Evolutionary conservation across 2,888 invertebrate species (phyloP), one percentile per base, ranked within the genome.

Genomic region (Sturmia bella): DNA sequence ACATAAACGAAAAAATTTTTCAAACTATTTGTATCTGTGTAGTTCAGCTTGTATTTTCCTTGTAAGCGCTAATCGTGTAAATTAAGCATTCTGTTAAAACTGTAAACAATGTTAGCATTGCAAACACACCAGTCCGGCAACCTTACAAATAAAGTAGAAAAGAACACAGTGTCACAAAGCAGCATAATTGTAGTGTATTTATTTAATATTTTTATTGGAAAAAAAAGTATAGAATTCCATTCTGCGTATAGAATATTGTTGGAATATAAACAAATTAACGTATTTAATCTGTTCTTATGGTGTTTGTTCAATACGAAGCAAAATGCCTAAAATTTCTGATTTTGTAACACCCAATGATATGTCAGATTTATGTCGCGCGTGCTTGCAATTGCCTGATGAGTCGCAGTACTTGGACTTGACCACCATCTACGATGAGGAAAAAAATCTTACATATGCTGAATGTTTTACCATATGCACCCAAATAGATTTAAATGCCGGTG

Each of bases 401-500:
- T 50, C 57, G 0, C 84, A 87, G 37, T 81, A 86, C 68, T 59
- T 88, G 27, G 87, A 88, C 69, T 79, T 88, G 76, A 81, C 84
- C 39, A 48, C 56, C 2, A 85, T 88, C 13, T 88, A 85, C 43
- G 88, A 88, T 37, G 84, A 84, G 32, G 85, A 86, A 2, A 84
- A 85, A 0, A 70, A 84, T 1, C 69, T 88, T 3, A 86, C 85
- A 4, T 88, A 87, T 66, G 84, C 83, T 17, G 87, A 88, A 50
- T 88, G 86, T 48, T 88, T 86, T 57, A 80, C 85, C 57, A 84
- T 87, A 48, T 87, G 87, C 45, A 85, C 86, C 6, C 84, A 85
- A 45, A 80, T 86, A 4, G 81, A 87, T 79, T 63, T 88, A 27
- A 59, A 66, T 4, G 85, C 73, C 6, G 72, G 52, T 2, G 80